These are phyloP conservation scores for Orthosia gracilis DNA, from an alignment of 2,888 invertebrate species.

Conservation along the genomic window DNA sequence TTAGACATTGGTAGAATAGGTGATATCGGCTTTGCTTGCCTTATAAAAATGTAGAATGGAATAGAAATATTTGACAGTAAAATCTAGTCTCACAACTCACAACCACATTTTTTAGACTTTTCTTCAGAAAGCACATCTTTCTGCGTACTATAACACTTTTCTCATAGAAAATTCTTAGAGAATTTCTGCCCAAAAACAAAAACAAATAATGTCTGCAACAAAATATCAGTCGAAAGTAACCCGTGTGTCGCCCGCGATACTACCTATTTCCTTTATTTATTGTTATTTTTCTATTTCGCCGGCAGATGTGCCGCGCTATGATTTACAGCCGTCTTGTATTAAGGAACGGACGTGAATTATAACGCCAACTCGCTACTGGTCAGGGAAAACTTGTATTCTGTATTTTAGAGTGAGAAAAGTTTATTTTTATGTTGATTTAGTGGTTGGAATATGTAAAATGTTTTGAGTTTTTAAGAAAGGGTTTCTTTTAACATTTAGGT, in stretches of 20 bases:
- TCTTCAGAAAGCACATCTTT: background rate
- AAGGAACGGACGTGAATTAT: slow-evolving; percentile 84
- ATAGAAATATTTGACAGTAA: background rate
- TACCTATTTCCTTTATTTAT: slow-evolving; percentile 85
- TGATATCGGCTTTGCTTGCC: no score
- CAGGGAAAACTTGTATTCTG: slow-evolving; percentile 70
- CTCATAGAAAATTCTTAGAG: background rate
- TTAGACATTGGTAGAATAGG: no score
- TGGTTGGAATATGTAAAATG: background rate
- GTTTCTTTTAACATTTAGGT: background rate
- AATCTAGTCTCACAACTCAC: background rate
- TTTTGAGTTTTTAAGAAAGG: background rate
- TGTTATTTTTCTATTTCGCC: slow-evolving; percentile 91
- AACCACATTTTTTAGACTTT: background rate
- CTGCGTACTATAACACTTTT: background rate
- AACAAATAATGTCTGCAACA: slow-evolving; percentile 43
- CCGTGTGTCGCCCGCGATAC: slow-evolving; percentile 69
- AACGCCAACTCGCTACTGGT: slow-evolving; percentile 75
- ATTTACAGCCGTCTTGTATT: slow-evolving; percentile 88
- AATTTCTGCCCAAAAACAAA: slow-evolving; percentile 6
- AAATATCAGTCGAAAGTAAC: slow-evolving; percentile 54
- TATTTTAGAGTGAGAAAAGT: slow-evolving; percentile 58
- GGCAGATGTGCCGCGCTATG: slow-evolving; percentile 89
- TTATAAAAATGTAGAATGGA: no score
- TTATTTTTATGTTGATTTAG: slow-evolving; percentile 53